Percentiles rank a stretch among this genome's conserved stretches.
Conservation (phyloP, 2,797 vertebrate species). For the Paedocypris micromegethes region DNA sequence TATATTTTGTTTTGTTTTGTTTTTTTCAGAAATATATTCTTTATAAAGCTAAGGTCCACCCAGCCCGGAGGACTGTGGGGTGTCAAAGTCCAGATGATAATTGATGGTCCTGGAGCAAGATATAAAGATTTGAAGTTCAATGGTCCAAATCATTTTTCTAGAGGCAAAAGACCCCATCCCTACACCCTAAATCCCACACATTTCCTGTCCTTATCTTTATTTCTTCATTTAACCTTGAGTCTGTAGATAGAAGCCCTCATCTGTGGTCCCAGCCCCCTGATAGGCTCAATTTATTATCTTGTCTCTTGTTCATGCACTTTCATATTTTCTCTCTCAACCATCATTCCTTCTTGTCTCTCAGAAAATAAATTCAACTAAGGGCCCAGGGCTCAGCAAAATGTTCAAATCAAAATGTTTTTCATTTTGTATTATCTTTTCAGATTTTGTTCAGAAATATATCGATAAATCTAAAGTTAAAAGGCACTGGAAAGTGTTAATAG, state of each 20-base stretch:
- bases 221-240: slow-evolving; percentile 56
- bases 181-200: slow-evolving; percentile 38
- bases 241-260: slow-evolving; percentile 41
- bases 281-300: slow-evolving; percentile 48
- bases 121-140: slow-evolving; percentile 53
- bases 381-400: slow-evolving; percentile 37
- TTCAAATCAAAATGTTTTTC: slow-evolving; percentile 47
- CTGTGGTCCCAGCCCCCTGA: slow-evolving; percentile 31
- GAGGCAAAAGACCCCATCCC: slow-evolving; percentile 21
- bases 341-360: slow-evolving; percentile 14
- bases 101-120: slow-evolving; percentile 49
- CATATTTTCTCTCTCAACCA: slow-evolving; percentile 25
- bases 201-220: slow-evolving; percentile 50
- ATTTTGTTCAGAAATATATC: slow-evolving; percentile 39
- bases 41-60: slow-evolving; percentile 47
- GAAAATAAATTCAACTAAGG: slow-evolving; percentile 50
- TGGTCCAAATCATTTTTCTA: slow-evolving; percentile 49
- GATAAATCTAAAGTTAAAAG: slow-evolving; percentile 46
- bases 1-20: slow-evolving; percentile 10
- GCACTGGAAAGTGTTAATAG: slow-evolving; percentile 42
- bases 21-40: slow-evolving; percentile 43
- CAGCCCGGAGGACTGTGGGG: slow-evolving; percentile 31
- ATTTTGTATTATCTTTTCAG: slow-evolving; percentile 40
- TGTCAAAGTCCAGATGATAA: slow-evolving; percentile 34
- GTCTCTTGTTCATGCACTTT: slow-evolving; percentile 39